Conservation (phyloP, 1,140 invertebrate species). For the Bombus sibiricus region DNA sequence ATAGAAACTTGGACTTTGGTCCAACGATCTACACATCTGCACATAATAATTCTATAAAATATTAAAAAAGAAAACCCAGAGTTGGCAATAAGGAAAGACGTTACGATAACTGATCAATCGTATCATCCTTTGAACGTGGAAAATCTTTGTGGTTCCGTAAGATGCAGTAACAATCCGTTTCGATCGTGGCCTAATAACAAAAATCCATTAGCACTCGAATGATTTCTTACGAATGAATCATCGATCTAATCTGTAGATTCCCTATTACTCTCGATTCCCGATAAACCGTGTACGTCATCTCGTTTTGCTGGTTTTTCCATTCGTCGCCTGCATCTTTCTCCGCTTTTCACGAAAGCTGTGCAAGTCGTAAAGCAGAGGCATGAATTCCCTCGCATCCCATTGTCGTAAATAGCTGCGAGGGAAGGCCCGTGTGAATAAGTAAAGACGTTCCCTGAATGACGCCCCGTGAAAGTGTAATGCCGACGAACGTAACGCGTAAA, state of each 20-base stretch:
- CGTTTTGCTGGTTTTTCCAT: neutral
- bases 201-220: neutral
- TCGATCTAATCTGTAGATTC: neutral
- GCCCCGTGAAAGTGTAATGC: constrained; percentile 53
- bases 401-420: constrained; percentile 26
- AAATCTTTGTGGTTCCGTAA: neutral
- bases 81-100: neutral
- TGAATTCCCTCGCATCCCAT: constrained; percentile 34
- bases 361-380: constrained; percentile 18
- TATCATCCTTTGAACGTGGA: neutral
- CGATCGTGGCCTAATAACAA: neutral
- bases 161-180: neutral
- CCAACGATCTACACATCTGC: too few species aligned
- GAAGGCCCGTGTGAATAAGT: constrained; percentile 32
- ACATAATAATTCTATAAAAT: too few species aligned
- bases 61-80: too few species aligned
- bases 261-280: neutral
- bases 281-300: neutral
- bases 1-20: too few species aligned
- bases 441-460: constrained; percentile 39
- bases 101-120: neutral
- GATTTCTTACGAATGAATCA: neutral
- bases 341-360: constrained; percentile 7
- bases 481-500: constrained; percentile 40
- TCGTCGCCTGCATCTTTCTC: too few species aligned